Evolutionary conservation across 2,888 invertebrate genomes (phyloP).

Genomic region (Nomada fabriciana): DNA sequence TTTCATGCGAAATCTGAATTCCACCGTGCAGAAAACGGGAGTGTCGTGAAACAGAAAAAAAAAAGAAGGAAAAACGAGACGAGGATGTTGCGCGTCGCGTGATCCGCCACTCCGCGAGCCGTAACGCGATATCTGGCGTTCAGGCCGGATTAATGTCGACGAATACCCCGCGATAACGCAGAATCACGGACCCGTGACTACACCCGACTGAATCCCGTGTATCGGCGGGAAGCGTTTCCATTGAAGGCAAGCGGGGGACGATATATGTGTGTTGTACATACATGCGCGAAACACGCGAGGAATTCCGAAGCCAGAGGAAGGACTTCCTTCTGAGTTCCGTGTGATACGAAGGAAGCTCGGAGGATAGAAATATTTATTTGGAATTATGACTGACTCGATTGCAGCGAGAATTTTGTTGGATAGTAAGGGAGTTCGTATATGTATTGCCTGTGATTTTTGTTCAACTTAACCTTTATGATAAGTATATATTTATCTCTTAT

Average conservation of each 20-base stretch:
- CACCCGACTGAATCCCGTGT: background rate
- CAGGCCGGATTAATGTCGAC: slow-evolving; percentile 60
- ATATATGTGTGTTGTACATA: no score
- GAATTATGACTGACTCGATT: background rate
- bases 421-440: no score
- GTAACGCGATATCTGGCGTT: slow-evolving; percentile 50
- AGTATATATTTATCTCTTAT: no score
- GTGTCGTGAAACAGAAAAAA: slow-evolving; percentile 1
- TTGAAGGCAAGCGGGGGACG: background rate
- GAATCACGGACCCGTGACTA: slow-evolving; percentile 33
- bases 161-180: slow-evolving; percentile 36
- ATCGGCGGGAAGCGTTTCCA: background rate
- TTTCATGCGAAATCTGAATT: slow-evolving; percentile 38
- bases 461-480: no score
- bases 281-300: background rate
- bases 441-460: no score
- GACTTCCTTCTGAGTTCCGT: background rate
- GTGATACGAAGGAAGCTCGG: background rate
- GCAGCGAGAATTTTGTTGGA: no score
- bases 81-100: slow-evolving; percentile 14
- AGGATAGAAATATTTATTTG: background rate
- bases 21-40: slow-evolving; percentile 23
- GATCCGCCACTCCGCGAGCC: slow-evolving; percentile 22
- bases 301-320: background rate
- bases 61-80: background rate